Percentiles rank a stretch among this genome's conserved stretches.
These are phyloP conservation scores for Andrena minutula DNA, from an alignment of 2,888 invertebrate species.

Conservation along the genomic window DNA sequence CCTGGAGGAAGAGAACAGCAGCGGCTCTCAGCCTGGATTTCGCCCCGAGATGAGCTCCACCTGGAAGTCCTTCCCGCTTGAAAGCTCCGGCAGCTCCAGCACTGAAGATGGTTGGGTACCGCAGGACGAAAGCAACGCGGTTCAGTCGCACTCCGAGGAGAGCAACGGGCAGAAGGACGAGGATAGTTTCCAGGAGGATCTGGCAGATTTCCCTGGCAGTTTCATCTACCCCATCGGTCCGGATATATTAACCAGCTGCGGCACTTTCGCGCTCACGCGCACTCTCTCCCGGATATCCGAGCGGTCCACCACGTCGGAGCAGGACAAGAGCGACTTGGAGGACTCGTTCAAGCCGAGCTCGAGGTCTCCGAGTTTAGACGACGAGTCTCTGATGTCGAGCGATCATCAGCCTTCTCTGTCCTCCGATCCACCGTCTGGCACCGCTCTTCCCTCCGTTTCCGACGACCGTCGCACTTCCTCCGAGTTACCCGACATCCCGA, in stretches of 20 bases:
- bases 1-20: conserved; percentile 80
- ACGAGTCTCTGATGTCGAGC: conserved; percentile 93
- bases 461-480: conserved; percentile 94
- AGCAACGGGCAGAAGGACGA: conserved; percentile 81
- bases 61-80: conserved; percentile 93
- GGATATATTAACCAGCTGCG: conserved; percentile 90
- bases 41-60: conserved; percentile 91
- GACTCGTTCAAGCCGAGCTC: conserved; percentile 95
- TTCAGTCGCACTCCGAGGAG: conserved; percentile 80
- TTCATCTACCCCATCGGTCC: conserved; percentile 90
- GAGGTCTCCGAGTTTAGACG: conserved; percentile 93
- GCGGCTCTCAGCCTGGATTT: conserved; percentile 80
- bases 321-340: conserved; percentile 92
- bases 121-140: conserved; percentile 86
- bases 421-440: conserved; percentile 90
- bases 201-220: conserved; percentile 91
- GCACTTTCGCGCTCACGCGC: conserved; percentile 90
- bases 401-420: conserved; percentile 94
- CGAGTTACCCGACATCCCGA: conserved; percentile 94
- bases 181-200: conserved; percentile 90
- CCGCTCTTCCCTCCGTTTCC: conserved; percentile 87
- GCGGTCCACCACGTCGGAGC: conserved; percentile 94
- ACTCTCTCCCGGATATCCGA: conserved; percentile 95
- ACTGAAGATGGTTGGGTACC: conserved; percentile 94
- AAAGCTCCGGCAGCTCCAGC: conserved; percentile 94